Conservation (phyloP, 2,888 invertebrate species). For the Glaucopsyche alexis region DNA sequence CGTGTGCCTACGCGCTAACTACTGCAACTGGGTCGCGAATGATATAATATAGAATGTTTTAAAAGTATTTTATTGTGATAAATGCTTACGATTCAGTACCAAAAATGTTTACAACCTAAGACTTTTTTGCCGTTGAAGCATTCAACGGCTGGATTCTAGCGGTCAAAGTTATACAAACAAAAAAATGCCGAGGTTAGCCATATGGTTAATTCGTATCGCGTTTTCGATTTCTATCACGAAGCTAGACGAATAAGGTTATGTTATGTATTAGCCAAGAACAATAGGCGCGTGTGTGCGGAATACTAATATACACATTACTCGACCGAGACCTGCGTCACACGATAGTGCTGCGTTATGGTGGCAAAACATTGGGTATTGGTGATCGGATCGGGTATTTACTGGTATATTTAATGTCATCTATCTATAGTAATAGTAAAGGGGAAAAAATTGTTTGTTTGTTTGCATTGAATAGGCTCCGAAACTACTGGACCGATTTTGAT, state of each 20-base stretch:
- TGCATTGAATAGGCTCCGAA: too few species aligned
- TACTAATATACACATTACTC: conserved; percentile 55
- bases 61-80: too few species aligned
- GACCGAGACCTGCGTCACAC: conserved; percentile 38
- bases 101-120: too few species aligned
- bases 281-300: conserved; percentile 56
- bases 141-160: conserved; percentile 1
- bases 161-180: not conserved
- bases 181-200: conserved; percentile 9
- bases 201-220: conserved; percentile 31
- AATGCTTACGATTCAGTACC: too few species aligned
- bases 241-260: conserved; percentile 47
- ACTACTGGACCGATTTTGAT: too few species aligned
- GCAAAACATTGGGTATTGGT: not conserved
- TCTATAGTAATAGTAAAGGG: too few species aligned
- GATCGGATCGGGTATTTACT: not conserved
- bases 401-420: too few species aligned
- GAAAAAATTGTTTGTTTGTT: too few species aligned
- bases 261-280: conserved; percentile 67
- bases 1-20: too few species aligned
- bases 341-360: not conserved
- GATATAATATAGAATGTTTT: too few species aligned
- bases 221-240: conserved; percentile 35
- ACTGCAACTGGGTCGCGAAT: too few species aligned
- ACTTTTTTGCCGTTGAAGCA: not conserved